Conservation (phyloP, 2,113 vertebrate genomes). For the Apodemus sylvaticus region DNA sequence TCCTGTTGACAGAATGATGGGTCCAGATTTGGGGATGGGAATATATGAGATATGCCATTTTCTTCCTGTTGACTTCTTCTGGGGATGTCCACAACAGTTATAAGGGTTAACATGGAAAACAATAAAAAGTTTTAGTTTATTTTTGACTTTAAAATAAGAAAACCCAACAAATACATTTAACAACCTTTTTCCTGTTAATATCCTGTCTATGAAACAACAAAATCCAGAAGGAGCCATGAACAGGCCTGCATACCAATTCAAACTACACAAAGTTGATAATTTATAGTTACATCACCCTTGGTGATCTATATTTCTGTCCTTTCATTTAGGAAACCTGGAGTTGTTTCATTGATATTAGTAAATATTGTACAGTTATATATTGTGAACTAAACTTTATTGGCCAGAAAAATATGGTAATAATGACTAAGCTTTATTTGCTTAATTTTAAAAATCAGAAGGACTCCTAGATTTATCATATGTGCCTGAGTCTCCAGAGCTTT, state of each 20-base stretch:
- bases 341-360: not conserved
- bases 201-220: slow-evolving; percentile 60
- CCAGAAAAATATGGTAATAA: not conserved
- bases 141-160: slow-evolving; percentile 81
- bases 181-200: slow-evolving; percentile 68
- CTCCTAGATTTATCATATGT: not conserved
- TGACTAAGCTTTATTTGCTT: not conserved
- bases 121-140: slow-evolving; percentile 80
- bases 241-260: not conserved
- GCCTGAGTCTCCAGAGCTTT: not conserved
- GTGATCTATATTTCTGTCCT: not conserved
- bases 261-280: not conserved
- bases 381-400: not conserved
- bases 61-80: slow-evolving; percentile 68
- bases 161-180: slow-evolving; percentile 65
- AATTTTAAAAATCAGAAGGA: not conserved
- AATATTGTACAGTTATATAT: not conserved
- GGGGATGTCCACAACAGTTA: slow-evolving; percentile 71
- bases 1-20: slow-evolving; percentile 58
- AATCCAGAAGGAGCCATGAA: slow-evolving; percentile 12
- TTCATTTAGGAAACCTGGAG: not conserved
- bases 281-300: slow-evolving; percentile 18
- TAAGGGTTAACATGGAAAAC: slow-evolving; percentile 80
- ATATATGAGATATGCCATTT: slow-evolving; percentile 51
- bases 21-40: not conserved